These are phyloP conservation scores for Tarsius wallacei DNA, from an alignment of 2,797 vertebrate genomes.

Conservation along the genomic window DNA sequence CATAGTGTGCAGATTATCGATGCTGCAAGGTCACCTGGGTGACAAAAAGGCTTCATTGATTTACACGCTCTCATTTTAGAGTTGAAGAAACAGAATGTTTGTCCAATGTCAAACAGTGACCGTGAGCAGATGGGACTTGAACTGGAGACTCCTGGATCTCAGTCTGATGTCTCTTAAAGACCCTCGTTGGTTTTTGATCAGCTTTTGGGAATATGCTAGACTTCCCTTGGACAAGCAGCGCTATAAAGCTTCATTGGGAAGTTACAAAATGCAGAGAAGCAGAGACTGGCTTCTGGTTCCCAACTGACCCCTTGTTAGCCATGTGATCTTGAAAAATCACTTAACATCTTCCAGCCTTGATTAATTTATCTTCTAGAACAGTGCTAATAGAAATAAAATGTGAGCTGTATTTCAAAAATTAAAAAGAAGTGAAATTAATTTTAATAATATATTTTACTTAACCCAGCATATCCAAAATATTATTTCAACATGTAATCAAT, in stretches of 20 bases:
- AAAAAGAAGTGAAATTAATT: conserved; percentile 58
- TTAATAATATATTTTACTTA: conserved; percentile 51
- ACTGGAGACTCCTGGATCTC: background rate
- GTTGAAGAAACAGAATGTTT: background rate
- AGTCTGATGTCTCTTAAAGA: background rate
- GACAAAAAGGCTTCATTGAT: background rate
- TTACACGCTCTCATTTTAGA: background rate
- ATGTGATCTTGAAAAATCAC: conserved; percentile 28
- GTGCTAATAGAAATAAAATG: conserved; percentile 1
- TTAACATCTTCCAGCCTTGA: conserved; percentile 33
- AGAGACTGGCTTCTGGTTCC: background rate
- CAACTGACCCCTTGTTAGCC: background rate
- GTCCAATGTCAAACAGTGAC: background rate
- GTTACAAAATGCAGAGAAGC: background rate
- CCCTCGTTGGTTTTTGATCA: conserved; percentile 26
- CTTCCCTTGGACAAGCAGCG: background rate
- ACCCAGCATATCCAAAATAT: conserved; percentile 20
- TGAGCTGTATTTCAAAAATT: conserved; percentile 40
- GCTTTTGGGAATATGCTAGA: background rate
- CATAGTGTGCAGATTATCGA: background rate
- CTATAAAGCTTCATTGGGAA: background rate
- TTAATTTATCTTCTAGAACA: conserved; percentile 47
- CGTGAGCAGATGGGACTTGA: background rate
- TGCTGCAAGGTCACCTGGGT: background rate
- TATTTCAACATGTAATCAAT: conserved; percentile 13